phyloP scores from a whole-genome alignment of 2,113 vertebrate genomes.

The Coptodon rendalli region DNA sequence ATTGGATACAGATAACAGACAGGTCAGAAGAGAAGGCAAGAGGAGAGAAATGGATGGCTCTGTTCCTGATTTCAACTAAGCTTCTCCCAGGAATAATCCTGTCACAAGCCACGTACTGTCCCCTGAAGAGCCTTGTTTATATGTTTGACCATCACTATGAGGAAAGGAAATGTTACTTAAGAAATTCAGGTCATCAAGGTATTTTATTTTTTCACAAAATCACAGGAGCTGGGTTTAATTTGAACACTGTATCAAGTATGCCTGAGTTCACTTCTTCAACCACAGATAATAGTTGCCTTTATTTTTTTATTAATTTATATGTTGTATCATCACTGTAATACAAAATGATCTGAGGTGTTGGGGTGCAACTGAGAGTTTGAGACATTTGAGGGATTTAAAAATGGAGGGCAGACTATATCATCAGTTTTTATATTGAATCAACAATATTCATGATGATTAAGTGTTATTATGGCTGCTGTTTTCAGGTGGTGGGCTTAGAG shows the following conservation, averaged over 20 bases:
- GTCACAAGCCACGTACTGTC: slow-evolving; percentile 37
- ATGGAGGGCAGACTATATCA: not conserved
- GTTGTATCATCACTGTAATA: slow-evolving; percentile 16
- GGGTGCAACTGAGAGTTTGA: not conserved
- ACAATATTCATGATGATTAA: not conserved
- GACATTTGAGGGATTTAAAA: not conserved
- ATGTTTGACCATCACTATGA: slow-evolving; percentile 20
- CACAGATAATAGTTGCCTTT: slow-evolving; percentile 58
- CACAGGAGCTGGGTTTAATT: slow-evolving; percentile 22
- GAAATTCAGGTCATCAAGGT: slow-evolving; percentile 59
- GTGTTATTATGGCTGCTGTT: not conserved
- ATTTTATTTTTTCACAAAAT: slow-evolving; percentile 58
- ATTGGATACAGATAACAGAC: not conserved
- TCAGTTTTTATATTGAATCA: not conserved
- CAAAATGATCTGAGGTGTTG: not conserved
- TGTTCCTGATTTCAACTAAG: slow-evolving; percentile 55
- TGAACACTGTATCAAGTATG: slow-evolving; percentile 10
- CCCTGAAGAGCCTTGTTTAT: slow-evolving; percentile 7
- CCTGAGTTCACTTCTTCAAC: not conserved
- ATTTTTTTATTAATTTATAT: slow-evolving; percentile 63
- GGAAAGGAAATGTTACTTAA: slow-evolving; percentile 37
- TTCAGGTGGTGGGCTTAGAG: not conserved
- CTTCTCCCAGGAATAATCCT: slow-evolving; percentile 66
- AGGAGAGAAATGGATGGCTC: slow-evolving; percentile 19
- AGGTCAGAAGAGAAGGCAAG: not conserved